Base-by-base conservation (phyloP, 2,797 vertebrate genomes). In the Lemur catta region DNA sequence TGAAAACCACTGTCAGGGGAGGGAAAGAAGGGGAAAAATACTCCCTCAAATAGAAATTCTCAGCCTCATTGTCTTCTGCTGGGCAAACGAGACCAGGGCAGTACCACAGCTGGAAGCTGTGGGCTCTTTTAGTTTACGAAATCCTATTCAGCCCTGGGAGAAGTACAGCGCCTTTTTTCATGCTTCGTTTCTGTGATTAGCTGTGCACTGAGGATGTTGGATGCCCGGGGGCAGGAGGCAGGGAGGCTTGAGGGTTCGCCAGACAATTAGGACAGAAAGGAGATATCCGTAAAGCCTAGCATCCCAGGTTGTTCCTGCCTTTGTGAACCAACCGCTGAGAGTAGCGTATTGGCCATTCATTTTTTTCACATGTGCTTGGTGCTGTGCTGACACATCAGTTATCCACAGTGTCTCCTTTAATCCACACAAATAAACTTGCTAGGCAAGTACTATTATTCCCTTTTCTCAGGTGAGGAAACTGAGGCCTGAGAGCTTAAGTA, bases 1-100 rank as follows among this genome's bases (percentile, higher is more conserved):
- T 97, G 97, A 98, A 97, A 98, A 96, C 95, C 87, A 61, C 93
- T 97, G 91, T 93, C 93, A 97, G 93, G 88, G 97, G 88, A 89
- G 30, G 57, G 82, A 93, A 52, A 69, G 75, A 89, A 86, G 14
- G 35, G 12, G 28, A 90, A 48, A 65, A 94, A 89, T 69, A 65
- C 38, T 85, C 79, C 61, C 55, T 97, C 94, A 35, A 88, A 84
- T 41, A 82, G 82, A 41, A 89, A 22, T 33, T 91, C 13, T 2
- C 4, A 18, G 1, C 97, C 95, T 97, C 97, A 17, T 65, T 88
- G 92, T 97, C 67, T 95, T 95, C 17, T 63, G 1, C 35, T 89
- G 57, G 82, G 91, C 46, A 11, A 50, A 69, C 94, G 97, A 97
- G 97, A 95, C 84, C 41, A 89, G 76, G 91, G 78, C 89, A 82